Percentiles rank a stretch among this genome's conserved stretches.
phyloP scores from a whole-genome alignment of 2,113 vertebrate genomes.

The Pterophyllum scalare region DNA sequence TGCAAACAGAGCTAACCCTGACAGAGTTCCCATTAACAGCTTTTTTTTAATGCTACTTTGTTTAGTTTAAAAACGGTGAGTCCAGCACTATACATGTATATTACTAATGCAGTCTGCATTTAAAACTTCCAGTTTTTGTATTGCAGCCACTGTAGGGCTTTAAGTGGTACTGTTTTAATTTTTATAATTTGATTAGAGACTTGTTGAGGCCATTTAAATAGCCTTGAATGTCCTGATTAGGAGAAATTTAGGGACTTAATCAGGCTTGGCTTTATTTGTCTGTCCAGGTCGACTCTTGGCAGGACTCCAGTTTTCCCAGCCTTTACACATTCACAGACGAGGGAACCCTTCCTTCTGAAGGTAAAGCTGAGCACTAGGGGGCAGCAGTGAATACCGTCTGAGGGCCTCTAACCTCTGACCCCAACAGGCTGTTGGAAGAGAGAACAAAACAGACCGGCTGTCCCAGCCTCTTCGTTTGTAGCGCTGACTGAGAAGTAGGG shows the following conservation, averaged over 20 bases:
- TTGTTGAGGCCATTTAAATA: slow-evolving; percentile 21
- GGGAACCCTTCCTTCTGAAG: background rate
- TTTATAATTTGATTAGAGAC: slow-evolving; percentile 23
- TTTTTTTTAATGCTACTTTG: background rate
- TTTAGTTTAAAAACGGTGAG: too few relatives aligned
- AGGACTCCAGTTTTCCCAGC: slow-evolving; percentile 36
- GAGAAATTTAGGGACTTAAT: slow-evolving; percentile 27
- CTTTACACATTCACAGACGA: slow-evolving; percentile 16
- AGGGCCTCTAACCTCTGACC: slow-evolving; percentile 71
- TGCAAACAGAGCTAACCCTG: background rate
- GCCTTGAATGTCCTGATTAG: slow-evolving; percentile 26
- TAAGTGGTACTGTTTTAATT: background rate
- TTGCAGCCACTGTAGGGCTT: background rate
- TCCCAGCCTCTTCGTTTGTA: slow-evolving; percentile 51
- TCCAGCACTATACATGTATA: background rate
- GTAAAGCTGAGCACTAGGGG: slow-evolving; percentile 50
- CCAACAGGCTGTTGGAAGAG: slow-evolving; percentile 40
- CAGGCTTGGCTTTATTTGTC: slow-evolving; percentile 29
- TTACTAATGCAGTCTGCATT: background rate
- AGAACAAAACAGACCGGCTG: slow-evolving; percentile 57
- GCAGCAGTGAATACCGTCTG: slow-evolving; percentile 54
- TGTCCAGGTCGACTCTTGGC: slow-evolving; percentile 35
- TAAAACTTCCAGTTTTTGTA: background rate
- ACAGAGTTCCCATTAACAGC: background rate
- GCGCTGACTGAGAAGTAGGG: slow-evolving; percentile 41